phyloP scores from a whole-genome alignment of 2,113 vertebrate species.

The Cyphomyrus discorhynchus region DNA sequence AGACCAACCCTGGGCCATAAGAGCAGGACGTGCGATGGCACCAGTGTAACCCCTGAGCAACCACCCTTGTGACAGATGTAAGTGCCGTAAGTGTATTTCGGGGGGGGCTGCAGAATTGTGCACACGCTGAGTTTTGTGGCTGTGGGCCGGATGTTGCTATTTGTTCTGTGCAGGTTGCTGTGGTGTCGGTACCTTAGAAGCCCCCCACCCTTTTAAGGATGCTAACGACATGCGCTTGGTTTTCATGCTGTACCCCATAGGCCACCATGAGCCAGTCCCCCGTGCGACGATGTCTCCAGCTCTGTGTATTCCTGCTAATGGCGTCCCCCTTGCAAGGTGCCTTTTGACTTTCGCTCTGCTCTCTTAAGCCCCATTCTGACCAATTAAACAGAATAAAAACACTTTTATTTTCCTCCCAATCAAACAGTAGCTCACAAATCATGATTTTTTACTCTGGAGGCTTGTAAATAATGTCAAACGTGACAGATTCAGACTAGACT shows the following conservation, averaged over 20 bases:
- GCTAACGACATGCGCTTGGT: not conserved
- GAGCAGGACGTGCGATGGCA: not conserved
- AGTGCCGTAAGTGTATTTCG: not conserved
- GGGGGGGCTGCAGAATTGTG: not conserved
- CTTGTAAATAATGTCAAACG: not conserved
- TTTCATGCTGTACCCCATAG: not conserved
- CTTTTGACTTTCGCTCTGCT: not conserved
- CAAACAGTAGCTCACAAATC: not conserved
- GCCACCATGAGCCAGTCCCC: slow-evolving; percentile 38
- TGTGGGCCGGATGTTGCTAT: not conserved
- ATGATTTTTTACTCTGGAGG: not conserved
- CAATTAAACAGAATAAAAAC: not conserved
- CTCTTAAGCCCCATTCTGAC: not conserved
- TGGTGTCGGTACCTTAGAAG: not conserved
- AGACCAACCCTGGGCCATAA: not conserved
- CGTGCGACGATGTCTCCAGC: slow-evolving; percentile 32
- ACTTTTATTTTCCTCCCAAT: not conserved
- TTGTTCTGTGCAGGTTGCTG: not conserved
- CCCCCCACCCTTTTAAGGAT: not conserved
- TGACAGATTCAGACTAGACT: not conserved
- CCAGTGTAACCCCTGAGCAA: not conserved
- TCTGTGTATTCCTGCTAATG: slow-evolving; percentile 30
- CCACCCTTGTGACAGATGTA: not conserved
- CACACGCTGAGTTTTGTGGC: not conserved
- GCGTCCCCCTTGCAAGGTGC: slow-evolving; percentile 35